Conservation (phyloP, 2,888 invertebrate genomes). For the Tupiocoris notatus region DNA sequence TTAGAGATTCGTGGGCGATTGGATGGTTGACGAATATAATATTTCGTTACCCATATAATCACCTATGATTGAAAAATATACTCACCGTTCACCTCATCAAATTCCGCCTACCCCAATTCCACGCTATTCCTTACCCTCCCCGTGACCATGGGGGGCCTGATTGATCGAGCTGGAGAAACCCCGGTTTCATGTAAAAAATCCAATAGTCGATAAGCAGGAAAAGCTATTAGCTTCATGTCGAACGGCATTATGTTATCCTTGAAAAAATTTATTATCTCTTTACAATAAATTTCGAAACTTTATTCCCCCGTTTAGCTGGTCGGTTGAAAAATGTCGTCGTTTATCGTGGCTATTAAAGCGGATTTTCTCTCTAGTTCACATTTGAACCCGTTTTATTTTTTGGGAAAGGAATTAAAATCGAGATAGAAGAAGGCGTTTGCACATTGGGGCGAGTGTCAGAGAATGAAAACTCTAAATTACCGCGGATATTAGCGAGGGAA, state of each 20-base stretch:
- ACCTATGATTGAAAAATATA: too few species aligned
- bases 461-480: constrained; percentile 40
- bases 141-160: too few species aligned
- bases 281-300: background rate
- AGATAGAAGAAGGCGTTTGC: background rate
- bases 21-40: too few species aligned
- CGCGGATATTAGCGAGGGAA: constrained; percentile 25
- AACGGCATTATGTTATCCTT: background rate
- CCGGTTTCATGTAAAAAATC: too few species aligned
- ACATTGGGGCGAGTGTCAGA: background rate
- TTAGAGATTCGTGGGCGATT: too few species aligned
- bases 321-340: background rate
- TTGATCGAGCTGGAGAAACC: too few species aligned
- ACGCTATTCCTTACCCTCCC: too few species aligned
- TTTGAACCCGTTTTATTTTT: background rate
- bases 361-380: background rate
- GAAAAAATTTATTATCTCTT: background rate
- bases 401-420: background rate
- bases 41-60: too few species aligned
- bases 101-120: too few species aligned
- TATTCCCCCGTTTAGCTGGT: background rate
- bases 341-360: background rate
- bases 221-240: background rate
- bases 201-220: too few species aligned
- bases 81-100: too few species aligned